Base-by-base conservation (phyloP, 2,113 vertebrate genomes). In the Charina bottae region DNA sequence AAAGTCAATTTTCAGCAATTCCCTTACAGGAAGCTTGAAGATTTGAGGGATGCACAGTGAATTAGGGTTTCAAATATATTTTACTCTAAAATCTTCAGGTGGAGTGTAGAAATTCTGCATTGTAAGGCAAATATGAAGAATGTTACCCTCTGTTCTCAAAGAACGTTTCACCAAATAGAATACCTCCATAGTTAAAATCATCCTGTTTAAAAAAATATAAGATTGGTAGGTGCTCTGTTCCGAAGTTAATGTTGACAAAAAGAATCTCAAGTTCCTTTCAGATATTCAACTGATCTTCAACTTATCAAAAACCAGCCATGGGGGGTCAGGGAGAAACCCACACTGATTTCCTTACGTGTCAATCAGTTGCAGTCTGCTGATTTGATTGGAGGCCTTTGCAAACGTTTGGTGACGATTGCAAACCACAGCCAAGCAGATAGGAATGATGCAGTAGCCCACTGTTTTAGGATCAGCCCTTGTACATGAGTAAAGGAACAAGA, bases 401-500 rank as follows among this genome's bases (percentile, higher is more conserved):
- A 99, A 97, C 6, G 98, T 97, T 94, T 98, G 98, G 93, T 98
- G 98, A 88, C 98, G 98, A 96, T 98, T 99, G 97, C 98, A 99
- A 95, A 99, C 96, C 90, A 99, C 97, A 90, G 98, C 98, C 92
- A 99, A 96, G 96, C 99, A 99, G 95, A 99, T 98, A 49, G 99
- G 99, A 96, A 99, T 98, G 89, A 99, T 98, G 93, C 99, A 99
- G 96, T 99, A 99, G 13, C 99, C 99, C 28, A 99, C 97, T 0
- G 98, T 99, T 92, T 98, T 98, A 90, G 99, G 99, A 96, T 99
- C 98, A 0, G 98, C 98, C 96, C 99, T 98, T 1, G 99, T 99
- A 96, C 99, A 99, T n/a, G 99, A 99, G 95, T 99, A 99, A 24
- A 99, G 98, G 93, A 99, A 99, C 94, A 99, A 98, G 96, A 99